Conservation (phyloP, 2,888 invertebrate genomes). For the Platycheirus albimanus region DNA sequence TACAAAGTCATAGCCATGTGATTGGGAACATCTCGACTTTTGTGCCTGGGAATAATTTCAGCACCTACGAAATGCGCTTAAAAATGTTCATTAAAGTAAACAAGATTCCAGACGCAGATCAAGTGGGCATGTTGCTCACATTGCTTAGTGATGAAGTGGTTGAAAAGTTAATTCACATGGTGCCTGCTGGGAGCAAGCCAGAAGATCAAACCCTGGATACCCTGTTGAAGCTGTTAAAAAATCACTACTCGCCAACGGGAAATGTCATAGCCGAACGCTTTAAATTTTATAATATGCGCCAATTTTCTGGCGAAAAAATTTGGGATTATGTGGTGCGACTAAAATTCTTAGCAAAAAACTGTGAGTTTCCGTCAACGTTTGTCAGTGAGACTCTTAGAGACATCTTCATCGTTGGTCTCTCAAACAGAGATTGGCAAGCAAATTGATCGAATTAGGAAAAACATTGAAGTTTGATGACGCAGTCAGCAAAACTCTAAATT, state of each 20-base stretch:
- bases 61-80: neutral
- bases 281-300: neutral
- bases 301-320: conserved; percentile 1
- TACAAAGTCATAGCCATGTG: too few relatives aligned
- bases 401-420: neutral
- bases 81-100: neutral
- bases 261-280: neutral
- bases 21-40: neutral
- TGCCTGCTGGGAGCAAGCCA: neutral
- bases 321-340: neutral
- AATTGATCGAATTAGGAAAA: neutral
- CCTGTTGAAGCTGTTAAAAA: neutral
- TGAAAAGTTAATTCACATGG: neutral
- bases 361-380: neutral
- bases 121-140: neutral
- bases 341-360: neutral
- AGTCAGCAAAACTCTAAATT: neutral
- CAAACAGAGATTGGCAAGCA: neutral
- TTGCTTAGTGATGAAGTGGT: neutral
- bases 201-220: neutral
- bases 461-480: neutral
- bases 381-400: neutral
- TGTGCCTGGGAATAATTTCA: conserved; percentile 7
- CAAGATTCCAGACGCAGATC: neutral
- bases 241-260: neutral